Base-by-base conservation (phyloP, 2,113 vertebrate species). In the Brienomyrus longianalis region DNA sequence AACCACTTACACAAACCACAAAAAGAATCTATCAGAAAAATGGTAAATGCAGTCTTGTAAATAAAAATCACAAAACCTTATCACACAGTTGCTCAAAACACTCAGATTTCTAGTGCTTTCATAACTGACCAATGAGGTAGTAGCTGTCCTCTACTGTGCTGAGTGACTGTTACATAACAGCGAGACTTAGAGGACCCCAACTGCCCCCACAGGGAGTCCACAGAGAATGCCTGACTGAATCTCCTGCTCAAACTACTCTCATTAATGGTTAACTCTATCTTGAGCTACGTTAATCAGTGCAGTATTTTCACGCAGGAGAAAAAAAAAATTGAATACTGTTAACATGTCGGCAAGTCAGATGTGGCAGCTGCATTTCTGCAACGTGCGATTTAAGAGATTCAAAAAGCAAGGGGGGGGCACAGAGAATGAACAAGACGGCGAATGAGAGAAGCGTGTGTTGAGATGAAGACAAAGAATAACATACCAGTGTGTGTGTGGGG, bases 101-200 rank as follows among this genome's bases (percentile, higher is more conserved):
- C 48, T 39, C 27, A 83, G 9, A 89, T 52, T 80, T 35, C 48
- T 11, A 47, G 51, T 83, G 88, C 54, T 59, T 5, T 84, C 74
- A 83, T 70, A 80, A 74, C 35, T 35, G 59, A 54, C 59, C 87
- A 52, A 9, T 39, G 88, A 83, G 62, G 89, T 70, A 70, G 86
- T 35, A 90, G n/a, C 85, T 87, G 88, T 87, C 47, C 83, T 89
- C 35, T 85, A 6, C 88, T 87, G 86, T 88, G 56, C 77, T 89
- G 89, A 88, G 74, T 66, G 54, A 27, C 47, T 90, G 88, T 87
- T 92, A 88, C 52, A 89, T 89, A 89, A 91, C 77, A 84, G 74
- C 43, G 2, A 8, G 5, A 74, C 59, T 51, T 15, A 10, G n/a
- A 88, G 88, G 88, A 89, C 90, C 90, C 87, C 31, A 52, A 51